A percentile compares a stretch with the other conserved stretches of the same genome.
Evolutionary conservation across 2,113 vertebrate genomes (phyloP).

Genomic region (Sialia sialis): DNA sequence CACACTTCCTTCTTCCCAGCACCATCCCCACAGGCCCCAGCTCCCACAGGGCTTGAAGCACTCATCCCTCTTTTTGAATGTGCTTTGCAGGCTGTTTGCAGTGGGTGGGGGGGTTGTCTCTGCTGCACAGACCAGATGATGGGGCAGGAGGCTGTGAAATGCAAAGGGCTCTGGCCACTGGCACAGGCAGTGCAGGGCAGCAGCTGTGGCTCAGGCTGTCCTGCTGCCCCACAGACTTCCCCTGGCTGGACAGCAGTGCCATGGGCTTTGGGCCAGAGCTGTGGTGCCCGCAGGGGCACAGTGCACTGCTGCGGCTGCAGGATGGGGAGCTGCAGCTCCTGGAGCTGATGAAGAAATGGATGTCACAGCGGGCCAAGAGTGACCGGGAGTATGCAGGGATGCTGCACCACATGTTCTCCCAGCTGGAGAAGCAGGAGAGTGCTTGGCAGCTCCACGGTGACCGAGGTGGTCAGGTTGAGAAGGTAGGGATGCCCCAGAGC

Average conservation of each 20-base stretch:
- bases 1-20: neutral
- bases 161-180: neutral
- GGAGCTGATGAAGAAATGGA: conserved; percentile 96
- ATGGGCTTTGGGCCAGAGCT: conserved; percentile 91
- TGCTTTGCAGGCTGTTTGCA: neutral
- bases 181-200: neutral
- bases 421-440: conserved; percentile 81
- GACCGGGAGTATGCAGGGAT: conserved; percentile 88
- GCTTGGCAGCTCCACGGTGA: conserved; percentile 63
- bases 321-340: conserved; percentile 90
- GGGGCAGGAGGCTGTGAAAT: neutral
- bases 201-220: neutral
- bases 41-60: neutral
- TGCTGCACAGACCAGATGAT: neutral
- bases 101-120: accelerated
- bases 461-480: conserved; percentile 59
- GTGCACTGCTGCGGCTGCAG: conserved; percentile 83
- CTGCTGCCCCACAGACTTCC: neutral
- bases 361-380: conserved; percentile 89
- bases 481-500: neutral
- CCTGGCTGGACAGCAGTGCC: accelerated
- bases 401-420: conserved; percentile 86
- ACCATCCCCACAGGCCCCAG: neutral
- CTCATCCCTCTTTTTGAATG: neutral
- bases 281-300: conserved; percentile 84